These are phyloP conservation scores for Liodrosophila aerea DNA, from an alignment of 2,888 invertebrate species.

Conservation along the genomic window DNA sequence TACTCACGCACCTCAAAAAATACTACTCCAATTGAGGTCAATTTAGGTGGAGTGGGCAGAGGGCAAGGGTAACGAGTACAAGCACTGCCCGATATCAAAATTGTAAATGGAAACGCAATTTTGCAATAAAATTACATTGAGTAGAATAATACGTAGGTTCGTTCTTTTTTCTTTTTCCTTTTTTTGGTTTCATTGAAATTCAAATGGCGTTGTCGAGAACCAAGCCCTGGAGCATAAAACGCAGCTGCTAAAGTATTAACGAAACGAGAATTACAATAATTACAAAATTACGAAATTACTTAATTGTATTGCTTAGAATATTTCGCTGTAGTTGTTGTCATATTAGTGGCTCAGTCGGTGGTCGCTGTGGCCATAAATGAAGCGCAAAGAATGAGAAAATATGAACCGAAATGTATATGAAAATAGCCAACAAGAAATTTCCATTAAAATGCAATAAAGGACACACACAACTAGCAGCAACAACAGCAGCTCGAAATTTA, in stretches of 20 bases:
- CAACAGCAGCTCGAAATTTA: conserved; percentile 46
- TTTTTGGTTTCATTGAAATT: conserved; percentile 10
- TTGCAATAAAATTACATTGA: conserved; percentile 70
- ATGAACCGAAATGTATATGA: neutral
- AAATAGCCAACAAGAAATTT: conserved; percentile 48
- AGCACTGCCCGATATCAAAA: conserved; percentile 30
- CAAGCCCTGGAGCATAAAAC: conserved; percentile 33
- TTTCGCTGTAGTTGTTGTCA: conserved; percentile 36
- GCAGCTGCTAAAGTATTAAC: conserved; percentile 9
- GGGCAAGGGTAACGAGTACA: conserved; percentile 4
- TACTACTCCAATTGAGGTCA: conserved; percentile 32
- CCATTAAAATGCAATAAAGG: conserved; percentile 75
- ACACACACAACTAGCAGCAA: conserved; percentile 10
- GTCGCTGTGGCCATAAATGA: conserved; percentile 22
- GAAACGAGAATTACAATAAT: conserved; percentile 13
- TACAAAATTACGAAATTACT: conserved; percentile 57
- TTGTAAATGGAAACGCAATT: conserved; percentile 67
- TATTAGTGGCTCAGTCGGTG: conserved; percentile 62
- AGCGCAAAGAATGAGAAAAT: conserved; percentile 17
- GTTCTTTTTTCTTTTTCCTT: no score
- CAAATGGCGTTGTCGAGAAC: conserved; percentile 9
- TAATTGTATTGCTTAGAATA: conserved; percentile 47
- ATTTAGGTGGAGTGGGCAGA: neutral
- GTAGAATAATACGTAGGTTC: conserved; percentile 31
- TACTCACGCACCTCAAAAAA: conserved; percentile 31